These are phyloP conservation scores for Reticulitermes speratus DNA, from an alignment of 1,140 invertebrate species.

Conservation along the genomic window DNA sequence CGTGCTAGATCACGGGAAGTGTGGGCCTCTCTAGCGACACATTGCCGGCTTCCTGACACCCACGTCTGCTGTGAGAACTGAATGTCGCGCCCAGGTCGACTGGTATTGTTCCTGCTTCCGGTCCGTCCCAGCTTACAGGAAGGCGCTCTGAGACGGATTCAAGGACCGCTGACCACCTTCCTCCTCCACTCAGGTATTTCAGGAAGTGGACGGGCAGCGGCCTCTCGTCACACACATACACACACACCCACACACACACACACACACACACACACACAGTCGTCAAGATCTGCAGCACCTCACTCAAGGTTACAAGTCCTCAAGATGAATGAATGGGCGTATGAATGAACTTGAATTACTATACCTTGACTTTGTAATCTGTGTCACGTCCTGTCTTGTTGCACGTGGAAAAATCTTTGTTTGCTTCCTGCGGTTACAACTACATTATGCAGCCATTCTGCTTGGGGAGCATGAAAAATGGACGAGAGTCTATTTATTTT, in stretches of 20 bases:
- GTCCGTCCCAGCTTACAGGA: constrained; percentile 10
- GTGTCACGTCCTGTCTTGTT: neutral
- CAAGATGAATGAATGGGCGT: neutral
- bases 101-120: constrained; percentile 18
- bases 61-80: neutral
- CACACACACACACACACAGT: neutral
- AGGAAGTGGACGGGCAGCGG: neutral
- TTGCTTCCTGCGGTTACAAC: too few species aligned
- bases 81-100: neutral
- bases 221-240: neutral
- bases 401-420: neutral
- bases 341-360: neutral
- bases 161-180: constrained; percentile 25
- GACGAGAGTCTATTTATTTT: too few species aligned
- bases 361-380: neutral
- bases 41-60: constrained; percentile 28
- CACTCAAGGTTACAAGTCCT: neutral
- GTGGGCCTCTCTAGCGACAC: constrained; percentile 17
- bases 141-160: constrained; percentile 23
- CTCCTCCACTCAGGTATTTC: constrained; percentile 22
- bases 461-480: too few species aligned
- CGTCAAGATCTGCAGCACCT: neutral
- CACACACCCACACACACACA: neutral
- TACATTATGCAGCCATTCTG: too few species aligned
- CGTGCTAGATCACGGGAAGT: neutral